phyloP scores from a whole-genome alignment of 2,797 vertebrate genomes.

The Zalophus californianus region DNA sequence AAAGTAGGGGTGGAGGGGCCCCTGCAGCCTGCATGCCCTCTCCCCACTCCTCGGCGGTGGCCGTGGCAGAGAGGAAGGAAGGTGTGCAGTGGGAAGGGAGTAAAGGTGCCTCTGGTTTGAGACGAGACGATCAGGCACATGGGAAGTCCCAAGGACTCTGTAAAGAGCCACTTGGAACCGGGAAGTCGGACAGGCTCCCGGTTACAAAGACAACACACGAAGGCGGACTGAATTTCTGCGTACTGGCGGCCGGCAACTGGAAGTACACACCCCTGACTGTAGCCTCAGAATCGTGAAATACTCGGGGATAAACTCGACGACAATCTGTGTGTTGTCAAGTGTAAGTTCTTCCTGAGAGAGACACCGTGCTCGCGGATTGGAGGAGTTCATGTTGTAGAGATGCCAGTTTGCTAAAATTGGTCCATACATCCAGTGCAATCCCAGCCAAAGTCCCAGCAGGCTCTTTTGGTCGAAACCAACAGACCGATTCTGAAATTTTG shows the following conservation, averaged over 20 bases:
- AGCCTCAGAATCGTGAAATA: background rate
- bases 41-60: rapidly evolving
- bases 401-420: background rate
- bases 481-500: background rate
- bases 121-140: background rate
- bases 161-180: background rate
- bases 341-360: background rate
- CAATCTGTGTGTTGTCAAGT: background rate
- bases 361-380: rapidly evolving
- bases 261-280: background rate
- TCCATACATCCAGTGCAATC: rapidly evolving
- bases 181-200: background rate
- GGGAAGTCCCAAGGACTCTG: background rate
- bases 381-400: background rate
- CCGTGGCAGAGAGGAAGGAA: background rate
- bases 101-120: no score
- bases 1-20: background rate
- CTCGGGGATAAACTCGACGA: background rate
- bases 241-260: background rate
- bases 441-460: background rate
- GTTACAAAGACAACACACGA: background rate
- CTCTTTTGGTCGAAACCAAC: background rate
- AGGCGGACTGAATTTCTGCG: background rate
- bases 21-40: background rate
- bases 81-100: background rate